phyloP scores from a whole-genome alignment of 2,888 invertebrate genomes.

The Dermolepida albohirtum region DNA sequence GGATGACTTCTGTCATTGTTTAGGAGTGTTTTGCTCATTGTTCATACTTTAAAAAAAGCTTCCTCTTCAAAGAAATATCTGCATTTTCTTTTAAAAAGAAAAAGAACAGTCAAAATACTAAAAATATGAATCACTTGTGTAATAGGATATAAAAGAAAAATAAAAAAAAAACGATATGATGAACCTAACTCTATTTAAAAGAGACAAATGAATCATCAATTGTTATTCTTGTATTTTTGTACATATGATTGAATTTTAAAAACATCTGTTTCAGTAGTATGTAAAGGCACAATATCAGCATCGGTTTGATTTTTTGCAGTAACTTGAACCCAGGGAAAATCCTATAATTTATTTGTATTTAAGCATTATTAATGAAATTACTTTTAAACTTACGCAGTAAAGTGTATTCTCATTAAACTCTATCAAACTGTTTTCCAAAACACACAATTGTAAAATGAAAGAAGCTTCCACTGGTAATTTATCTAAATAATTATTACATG shows the following conservation, averaged over 20 bases:
- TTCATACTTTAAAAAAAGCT: no score
- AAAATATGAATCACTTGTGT: no score
- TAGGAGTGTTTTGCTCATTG: no score
- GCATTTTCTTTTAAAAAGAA: no score
- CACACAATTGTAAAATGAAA: slow-evolving; percentile 72
- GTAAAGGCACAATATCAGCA: slow-evolving; percentile 64
- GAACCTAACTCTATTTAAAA: no score
- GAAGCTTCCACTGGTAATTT: slow-evolving; percentile 68
- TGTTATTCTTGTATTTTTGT: slow-evolving; percentile 52
- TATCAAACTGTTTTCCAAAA: slow-evolving; percentile 71
- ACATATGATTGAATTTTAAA: slow-evolving; percentile 61
- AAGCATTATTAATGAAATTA: slow-evolving; percentile 6
- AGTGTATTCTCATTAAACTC: slow-evolving; percentile 68
- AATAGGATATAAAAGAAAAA: no score
- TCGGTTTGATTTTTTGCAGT: slow-evolving; percentile 55
- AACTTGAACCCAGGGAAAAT: slow-evolving; percentile 67
- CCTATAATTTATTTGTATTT: slow-evolving; percentile 53
- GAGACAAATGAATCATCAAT: not conserved
- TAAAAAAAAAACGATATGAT: no score
- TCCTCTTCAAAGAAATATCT: no score
- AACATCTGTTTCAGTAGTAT: slow-evolving; percentile 63
- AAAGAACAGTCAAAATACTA: no score
- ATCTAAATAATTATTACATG: slow-evolving; percentile 66
- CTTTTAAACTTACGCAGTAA: slow-evolving; percentile 60
- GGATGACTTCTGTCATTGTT: no score